These are phyloP conservation scores for Dusona sp. DNA, from an alignment of 2,888 invertebrate genomes.

Conservation along the genomic window DNA sequence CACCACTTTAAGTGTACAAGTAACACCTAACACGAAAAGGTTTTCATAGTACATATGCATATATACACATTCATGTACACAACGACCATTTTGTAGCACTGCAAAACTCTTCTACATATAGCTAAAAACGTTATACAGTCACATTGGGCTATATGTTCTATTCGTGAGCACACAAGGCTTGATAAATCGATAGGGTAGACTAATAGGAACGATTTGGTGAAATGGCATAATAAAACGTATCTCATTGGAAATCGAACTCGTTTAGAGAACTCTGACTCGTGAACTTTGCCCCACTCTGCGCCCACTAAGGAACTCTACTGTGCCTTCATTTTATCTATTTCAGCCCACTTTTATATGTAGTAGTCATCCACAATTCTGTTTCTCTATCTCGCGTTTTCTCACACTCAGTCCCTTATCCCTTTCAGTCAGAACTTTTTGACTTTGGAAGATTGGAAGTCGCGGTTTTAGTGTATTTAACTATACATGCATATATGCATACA, in stretches of 20 bases:
- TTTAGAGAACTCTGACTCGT: slow-evolving; percentile 64
- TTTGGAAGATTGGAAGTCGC: slow-evolving; percentile 23
- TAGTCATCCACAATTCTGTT: slow-evolving; percentile 3
- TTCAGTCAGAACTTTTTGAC: slow-evolving; percentile 54
- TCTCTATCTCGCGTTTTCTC: neutral
- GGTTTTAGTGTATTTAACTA: neutral
- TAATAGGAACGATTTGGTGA: slow-evolving; percentile 75
- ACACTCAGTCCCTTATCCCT: slow-evolving; percentile 15
- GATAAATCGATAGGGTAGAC: slow-evolving; percentile 74
- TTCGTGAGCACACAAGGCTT: slow-evolving; percentile 56
- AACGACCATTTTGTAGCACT: slow-evolving; percentile 37
- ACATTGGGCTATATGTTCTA: slow-evolving; percentile 6
- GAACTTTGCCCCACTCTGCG: slow-evolving; percentile 63
- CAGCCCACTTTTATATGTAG: neutral
- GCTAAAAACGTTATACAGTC: slow-evolving; percentile 13
- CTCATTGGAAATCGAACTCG: slow-evolving; percentile 71
- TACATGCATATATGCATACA: slow-evolving; percentile 12
- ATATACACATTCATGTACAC: slow-evolving; percentile 25
- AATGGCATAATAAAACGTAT: slow-evolving; percentile 77
- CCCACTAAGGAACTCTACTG: slow-evolving; percentile 12
- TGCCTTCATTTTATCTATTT: slow-evolving; percentile 22
- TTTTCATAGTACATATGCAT: neutral
- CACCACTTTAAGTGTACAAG: slow-evolving; percentile 35
- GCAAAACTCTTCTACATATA: slow-evolving; percentile 36
- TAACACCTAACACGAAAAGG: slow-evolving; percentile 30